phyloP scores from a whole-genome alignment of 2,113 vertebrate species.

The Herpailurus yagouaroundi region DNA sequence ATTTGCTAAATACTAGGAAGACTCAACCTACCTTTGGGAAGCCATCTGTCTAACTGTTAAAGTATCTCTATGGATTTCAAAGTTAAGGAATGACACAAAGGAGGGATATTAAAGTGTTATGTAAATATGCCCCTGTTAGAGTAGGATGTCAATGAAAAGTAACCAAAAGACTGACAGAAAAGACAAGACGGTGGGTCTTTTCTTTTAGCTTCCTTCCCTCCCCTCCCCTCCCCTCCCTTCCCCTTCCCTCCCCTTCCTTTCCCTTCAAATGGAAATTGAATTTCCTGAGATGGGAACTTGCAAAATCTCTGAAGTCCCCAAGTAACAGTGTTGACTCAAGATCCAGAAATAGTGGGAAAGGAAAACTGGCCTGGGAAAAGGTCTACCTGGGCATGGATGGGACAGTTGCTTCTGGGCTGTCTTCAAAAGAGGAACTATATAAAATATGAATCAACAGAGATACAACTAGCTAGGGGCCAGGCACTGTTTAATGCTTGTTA shows the following conservation, averaged over 20 bases:
- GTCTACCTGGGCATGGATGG: background rate
- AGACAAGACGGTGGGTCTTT: background rate
- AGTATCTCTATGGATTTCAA: background rate
- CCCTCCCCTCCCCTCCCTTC: too few species aligned
- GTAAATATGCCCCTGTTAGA: background rate
- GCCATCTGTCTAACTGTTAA: background rate
- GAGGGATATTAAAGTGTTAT: background rate
- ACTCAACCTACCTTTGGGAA: background rate
- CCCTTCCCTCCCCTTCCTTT: background rate
- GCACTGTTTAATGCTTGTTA: background rate
- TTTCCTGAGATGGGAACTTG: conserved; percentile 24
- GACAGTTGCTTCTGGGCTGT: background rate
- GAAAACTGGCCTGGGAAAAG: background rate
- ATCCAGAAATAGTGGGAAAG: background rate
- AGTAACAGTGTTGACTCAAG: background rate
- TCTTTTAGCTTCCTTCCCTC: background rate
- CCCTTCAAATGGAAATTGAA: background rate
- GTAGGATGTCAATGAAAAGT: background rate
- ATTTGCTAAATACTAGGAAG: background rate
- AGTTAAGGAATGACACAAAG: background rate
- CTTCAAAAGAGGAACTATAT: background rate
- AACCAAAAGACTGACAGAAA: background rate
- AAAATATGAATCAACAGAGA: background rate
- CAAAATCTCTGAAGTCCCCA: background rate
- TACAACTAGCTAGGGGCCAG: background rate